Conservation (phyloP, 2,113 vertebrate genomes). For the Protobothrops flavoviridis region DNA sequence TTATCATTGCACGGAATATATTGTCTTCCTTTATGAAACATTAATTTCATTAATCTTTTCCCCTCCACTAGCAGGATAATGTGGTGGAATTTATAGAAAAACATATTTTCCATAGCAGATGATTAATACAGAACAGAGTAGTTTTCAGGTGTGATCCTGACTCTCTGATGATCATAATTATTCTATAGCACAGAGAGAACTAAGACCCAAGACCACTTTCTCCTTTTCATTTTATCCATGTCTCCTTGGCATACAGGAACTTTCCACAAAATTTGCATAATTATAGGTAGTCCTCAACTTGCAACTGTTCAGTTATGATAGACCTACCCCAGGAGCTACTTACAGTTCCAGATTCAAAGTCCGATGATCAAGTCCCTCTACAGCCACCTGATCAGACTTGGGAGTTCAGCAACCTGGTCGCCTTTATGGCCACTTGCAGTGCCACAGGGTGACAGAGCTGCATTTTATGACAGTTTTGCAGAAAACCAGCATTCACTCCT, state of each 20-base stretch:
- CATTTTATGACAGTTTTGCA: background rate
- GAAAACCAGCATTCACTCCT: background rate
- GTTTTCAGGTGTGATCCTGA: background rate
- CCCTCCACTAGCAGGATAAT: too few relatives aligned
- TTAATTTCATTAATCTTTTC: background rate
- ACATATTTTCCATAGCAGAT: background rate
- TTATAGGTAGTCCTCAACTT: background rate
- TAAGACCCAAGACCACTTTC: background rate
- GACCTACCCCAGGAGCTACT: background rate
- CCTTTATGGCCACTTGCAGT: background rate
- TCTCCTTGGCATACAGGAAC: background rate
- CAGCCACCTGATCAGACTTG: background rate
- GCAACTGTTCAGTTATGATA: background rate
- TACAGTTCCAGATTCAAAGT: background rate
- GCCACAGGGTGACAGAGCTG: background rate
- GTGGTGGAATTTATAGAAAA: background rate
- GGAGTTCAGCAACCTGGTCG: background rate
- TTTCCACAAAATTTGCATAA: background rate
- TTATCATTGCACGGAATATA: too few relatives aligned
- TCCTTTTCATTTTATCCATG: background rate
- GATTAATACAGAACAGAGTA: background rate
- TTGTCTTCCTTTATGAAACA: background rate
- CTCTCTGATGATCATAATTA: background rate
- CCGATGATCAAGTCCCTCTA: background rate
- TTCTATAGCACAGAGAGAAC: background rate